Base-by-base conservation (phyloP, 2,888 invertebrate genomes). In the Callyntrura guangdongensis region DNA sequence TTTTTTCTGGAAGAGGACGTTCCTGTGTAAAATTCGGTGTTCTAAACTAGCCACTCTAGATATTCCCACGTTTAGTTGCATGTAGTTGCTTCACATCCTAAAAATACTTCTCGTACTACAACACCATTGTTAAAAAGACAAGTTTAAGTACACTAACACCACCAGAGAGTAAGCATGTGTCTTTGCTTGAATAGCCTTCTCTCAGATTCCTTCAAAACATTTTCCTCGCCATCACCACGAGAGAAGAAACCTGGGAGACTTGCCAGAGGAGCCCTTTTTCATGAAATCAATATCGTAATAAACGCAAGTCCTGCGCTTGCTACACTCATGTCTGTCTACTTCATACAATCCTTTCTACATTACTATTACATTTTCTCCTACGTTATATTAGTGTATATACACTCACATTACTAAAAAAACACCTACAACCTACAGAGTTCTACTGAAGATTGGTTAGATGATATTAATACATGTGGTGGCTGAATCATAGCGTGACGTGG, bases 201-300 rank as follows among this genome's bases (percentile, higher is more conserved):
- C 22, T 20, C 59, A 61, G 56, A 87, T 87, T 87, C 81, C 69
- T 67, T 83, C 49, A 49, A 47, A 67, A 67, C 49, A 67, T 67
- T 61, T 82, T 72, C 88, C 53, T 9, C 64, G n/a, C 22, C 22
- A 64, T n/a, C 79, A 22, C 79, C 45, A 74, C 89, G 56, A 90
- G 85, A 85, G 61, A 85, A 86, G 81, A 90, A 89, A 89, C 79
- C 47, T 90, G 90, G 90, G 90, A 90, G 90, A 90, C 90, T 90
- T 90, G 90, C 90, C 90, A 90, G 90, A 86, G 69, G 84, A 69
- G 61, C 81, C 85, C 79, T 90, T 83, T 36, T 81, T 79, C 85
- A 86, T 90, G 90, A 90, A 90, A 90, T 90, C 90, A 90, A 90
- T 90, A 90, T 90, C 85, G 27, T 85, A 90, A 90, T 90, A 90